A percentile compares a stretch with the other conserved stretches of the same genome.
Evolutionary conservation across 2,113 vertebrate genomes (phyloP).

Genomic region (Sebastes schlegelii): DNA sequence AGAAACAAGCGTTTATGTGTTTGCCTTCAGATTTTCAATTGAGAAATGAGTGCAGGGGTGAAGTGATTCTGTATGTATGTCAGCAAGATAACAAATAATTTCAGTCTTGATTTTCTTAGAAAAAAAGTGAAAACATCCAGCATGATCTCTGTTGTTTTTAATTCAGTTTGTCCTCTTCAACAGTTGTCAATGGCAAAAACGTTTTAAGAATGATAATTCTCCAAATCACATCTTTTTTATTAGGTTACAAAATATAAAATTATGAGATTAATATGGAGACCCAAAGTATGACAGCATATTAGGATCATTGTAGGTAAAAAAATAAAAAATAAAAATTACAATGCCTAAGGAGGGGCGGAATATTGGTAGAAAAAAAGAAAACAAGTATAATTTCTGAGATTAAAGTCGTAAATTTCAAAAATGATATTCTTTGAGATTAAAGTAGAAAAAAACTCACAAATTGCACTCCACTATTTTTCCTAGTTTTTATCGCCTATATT

Average conservation of each 20-base stretch:
- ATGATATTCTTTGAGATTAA: no score
- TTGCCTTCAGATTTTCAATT: neutral
- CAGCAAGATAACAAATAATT: neutral
- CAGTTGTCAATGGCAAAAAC: neutral
- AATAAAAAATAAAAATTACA: neutral
- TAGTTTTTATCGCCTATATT: no score
- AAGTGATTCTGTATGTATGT: no score
- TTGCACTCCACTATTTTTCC: no score
- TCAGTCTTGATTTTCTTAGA: neutral
- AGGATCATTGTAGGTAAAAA: neutral
- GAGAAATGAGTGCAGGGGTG: neutral
- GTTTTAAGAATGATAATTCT: neutral
- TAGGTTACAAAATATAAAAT: neutral
- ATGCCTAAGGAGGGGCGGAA: no score
- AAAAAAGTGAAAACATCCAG: neutral
- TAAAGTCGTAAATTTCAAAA: no score
- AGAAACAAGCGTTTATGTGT: slow-evolving; percentile 6
- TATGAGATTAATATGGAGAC: no score
- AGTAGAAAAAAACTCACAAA: no score
- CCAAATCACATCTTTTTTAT: neutral
- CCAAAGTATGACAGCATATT: neutral
- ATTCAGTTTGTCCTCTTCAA: neutral
- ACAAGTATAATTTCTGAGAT: no score
- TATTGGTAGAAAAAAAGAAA: no score
- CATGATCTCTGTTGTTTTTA: neutral